These are phyloP conservation scores for Drosophila hamatofila DNA, from an alignment of 2,888 invertebrate genomes.

Conservation along the genomic window DNA sequence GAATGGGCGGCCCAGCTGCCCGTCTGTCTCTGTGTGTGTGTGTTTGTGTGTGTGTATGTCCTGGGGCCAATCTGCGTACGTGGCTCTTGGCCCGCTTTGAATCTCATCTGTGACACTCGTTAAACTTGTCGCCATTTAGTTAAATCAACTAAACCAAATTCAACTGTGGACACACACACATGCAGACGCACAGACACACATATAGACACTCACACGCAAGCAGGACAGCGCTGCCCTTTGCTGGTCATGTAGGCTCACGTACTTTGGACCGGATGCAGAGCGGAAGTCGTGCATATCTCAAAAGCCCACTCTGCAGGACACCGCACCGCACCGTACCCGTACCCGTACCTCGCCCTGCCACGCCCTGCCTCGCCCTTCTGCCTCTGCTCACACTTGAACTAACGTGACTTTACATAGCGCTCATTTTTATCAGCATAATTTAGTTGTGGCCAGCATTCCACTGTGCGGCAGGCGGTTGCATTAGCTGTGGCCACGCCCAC, in stretches of 20 bases:
- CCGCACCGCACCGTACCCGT: neutral
- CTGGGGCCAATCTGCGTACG: conserved; percentile 51
- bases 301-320: conserved; percentile 9
- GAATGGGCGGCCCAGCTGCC: conserved; percentile 39
- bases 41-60: conserved; percentile 16
- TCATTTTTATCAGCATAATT: conserved; percentile 77
- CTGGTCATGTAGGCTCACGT: conserved; percentile 58
- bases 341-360: neutral
- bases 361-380: neutral
- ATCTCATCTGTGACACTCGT: conserved; percentile 80
- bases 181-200: conserved; percentile 7
- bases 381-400: conserved; percentile 18
- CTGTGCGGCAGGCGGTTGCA: conserved; percentile 54
- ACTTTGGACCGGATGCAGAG: conserved; percentile 57
- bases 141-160: conserved; percentile 75
- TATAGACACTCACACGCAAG: too few relatives aligned
- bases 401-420: conserved; percentile 72
- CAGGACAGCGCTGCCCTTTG: conserved; percentile 3
- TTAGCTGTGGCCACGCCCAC: conserved; percentile 53
- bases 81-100: conserved; percentile 67
- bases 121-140: conserved; percentile 81
- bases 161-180: conserved; percentile 33
- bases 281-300: conserved; percentile 72
- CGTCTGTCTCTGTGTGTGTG: neutral
- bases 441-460: conserved; percentile 54